Conservation (phyloP, 2,113 vertebrate species). For the Phaetusa simplex region DNA sequence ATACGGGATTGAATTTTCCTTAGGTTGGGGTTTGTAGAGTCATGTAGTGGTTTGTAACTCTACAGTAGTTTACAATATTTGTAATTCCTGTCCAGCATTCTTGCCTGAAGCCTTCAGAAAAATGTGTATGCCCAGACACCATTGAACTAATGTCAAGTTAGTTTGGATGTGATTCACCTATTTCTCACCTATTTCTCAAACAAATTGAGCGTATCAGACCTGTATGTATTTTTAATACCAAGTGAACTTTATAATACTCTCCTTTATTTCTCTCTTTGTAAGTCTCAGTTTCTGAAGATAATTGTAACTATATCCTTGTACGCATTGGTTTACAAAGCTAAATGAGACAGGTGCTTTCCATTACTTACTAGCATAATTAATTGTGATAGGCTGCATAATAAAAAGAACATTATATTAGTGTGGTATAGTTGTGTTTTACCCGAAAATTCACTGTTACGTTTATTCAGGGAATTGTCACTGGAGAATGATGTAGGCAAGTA, state of each 20-base stretch:
- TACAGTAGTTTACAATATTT: background rate
- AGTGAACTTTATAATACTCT: background rate
- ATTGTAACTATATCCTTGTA: background rate
- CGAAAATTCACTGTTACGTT: background rate
- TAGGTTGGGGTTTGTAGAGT: background rate
- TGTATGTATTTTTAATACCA: background rate
- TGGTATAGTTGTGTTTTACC: background rate
- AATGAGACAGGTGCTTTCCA: background rate
- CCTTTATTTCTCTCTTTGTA: background rate
- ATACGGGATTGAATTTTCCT: background rate
- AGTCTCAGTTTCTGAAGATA: background rate
- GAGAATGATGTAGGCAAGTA: background rate
- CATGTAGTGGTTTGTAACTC: background rate
- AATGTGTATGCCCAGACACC: background rate
- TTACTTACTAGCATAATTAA: background rate
- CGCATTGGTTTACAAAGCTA: background rate
- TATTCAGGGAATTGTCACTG: background rate
- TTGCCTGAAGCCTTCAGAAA: background rate
- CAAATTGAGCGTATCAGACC: background rate
- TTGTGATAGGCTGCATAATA: background rate
- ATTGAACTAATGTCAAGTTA: background rate
- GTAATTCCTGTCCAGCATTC: background rate
- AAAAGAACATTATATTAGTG: background rate
- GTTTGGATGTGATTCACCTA: background rate
- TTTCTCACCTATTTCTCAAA: background rate